A percentile compares a stretch with the other conserved stretches of the same genome.
Evolutionary conservation across 2,888 invertebrate species (phyloP).

Genomic region (Trissoscelio sp.): DNA sequence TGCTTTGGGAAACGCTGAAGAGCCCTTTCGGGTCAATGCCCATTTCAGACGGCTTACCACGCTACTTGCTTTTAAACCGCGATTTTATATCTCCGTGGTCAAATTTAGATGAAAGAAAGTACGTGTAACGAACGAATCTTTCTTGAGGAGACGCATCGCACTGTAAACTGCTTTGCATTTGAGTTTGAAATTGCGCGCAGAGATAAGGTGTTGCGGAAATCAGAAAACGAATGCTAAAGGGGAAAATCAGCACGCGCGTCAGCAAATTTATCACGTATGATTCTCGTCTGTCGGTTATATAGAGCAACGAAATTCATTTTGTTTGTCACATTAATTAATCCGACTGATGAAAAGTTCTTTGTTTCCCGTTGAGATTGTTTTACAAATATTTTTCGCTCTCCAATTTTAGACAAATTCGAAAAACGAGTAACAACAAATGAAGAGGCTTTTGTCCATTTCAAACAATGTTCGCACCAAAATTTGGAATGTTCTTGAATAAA

Average conservation of each 20-base stretch:
- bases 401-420: background rate
- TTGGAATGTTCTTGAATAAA: background rate
- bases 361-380: background rate
- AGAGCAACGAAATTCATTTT: background rate
- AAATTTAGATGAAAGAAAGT: constrained; percentile 65
- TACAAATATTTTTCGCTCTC: background rate
- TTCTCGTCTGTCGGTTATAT: background rate
- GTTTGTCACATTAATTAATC: constrained; percentile 1
- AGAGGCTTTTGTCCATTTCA: background rate
- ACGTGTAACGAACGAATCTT: constrained; percentile 51
- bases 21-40: constrained; percentile 66
- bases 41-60: constrained; percentile 55
- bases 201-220: constrained; percentile 6
- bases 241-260: background rate
- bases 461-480: too few species aligned
- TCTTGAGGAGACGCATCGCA: constrained; percentile 36
- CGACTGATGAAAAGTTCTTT: background rate
- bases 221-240: background rate
- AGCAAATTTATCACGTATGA: too few species aligned
- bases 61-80: constrained; percentile 60
- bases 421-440: background rate
- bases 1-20: constrained; percentile 58
- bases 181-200: constrained; percentile 13
- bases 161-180: constrained; percentile 50
- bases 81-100: constrained; percentile 63